These are phyloP conservation scores for Chelidonichthys spinosus DNA, from an alignment of 2,797 vertebrate genomes.

Conservation along the genomic window DNA sequence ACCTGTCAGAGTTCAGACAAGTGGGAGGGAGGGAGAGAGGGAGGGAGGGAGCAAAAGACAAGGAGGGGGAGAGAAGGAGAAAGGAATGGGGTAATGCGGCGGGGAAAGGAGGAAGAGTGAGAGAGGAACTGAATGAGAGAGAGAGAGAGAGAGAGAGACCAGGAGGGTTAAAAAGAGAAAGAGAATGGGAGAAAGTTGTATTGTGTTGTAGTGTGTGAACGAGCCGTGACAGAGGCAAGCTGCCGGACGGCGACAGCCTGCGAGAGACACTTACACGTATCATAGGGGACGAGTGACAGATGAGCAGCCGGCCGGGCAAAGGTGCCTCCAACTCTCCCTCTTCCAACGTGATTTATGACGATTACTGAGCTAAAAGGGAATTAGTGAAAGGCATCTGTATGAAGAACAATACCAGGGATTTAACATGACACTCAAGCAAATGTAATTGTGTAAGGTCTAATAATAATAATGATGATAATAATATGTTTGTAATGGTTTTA, in stretches of 20 bases:
- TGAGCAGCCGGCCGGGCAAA: conserved; percentile 40
- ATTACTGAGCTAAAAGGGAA: background rate
- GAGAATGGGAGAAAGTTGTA: conserved; percentile 53
- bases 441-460: background rate
- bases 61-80: conserved; percentile 30
- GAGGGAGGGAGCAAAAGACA: conserved; percentile 18
- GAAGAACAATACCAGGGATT: background rate
- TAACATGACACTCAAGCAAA: background rate
- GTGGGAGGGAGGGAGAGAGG: conserved; percentile 48
- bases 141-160: conserved; percentile 42
- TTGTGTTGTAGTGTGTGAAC: conserved; percentile 52
- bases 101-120: conserved; percentile 32
- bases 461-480: background rate
- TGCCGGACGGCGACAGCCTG: conserved; percentile 49
- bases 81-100: conserved; percentile 55
- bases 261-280: conserved; percentile 48
- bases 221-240: conserved; percentile 66
- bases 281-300: conserved; percentile 38
- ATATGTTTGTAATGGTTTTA: background rate
- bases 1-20: conserved; percentile 87
- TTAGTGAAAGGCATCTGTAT: background rate
- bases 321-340: conserved; percentile 2
- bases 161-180: conserved; percentile 38
- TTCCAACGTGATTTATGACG: conserved; percentile 7
- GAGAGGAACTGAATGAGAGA: conserved; percentile 46